phyloP scores from a whole-genome alignment of 2,797 vertebrate genomes.

The Enteromius unitaeniatus region DNA sequence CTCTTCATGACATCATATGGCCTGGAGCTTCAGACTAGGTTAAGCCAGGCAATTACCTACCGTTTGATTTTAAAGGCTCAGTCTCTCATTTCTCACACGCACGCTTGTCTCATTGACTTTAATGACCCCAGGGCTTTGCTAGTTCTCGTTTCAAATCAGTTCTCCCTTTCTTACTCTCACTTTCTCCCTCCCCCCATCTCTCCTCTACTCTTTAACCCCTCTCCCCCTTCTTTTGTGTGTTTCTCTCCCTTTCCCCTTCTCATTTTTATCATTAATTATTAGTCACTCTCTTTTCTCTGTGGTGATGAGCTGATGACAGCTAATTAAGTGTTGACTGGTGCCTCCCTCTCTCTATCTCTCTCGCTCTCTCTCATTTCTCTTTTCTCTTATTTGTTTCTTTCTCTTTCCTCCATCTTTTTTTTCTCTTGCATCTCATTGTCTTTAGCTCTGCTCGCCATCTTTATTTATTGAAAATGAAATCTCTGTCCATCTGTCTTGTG shows the following conservation, averaged over 20 bases:
- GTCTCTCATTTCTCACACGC: constrained; percentile 56
- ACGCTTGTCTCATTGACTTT: constrained; percentile 62
- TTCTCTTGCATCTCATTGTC: constrained; percentile 23
- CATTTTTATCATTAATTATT: constrained; percentile 83
- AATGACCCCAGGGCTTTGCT: constrained; percentile 57
- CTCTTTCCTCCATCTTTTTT: constrained; percentile 18
- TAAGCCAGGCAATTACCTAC: constrained; percentile 61
- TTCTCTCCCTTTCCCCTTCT: constrained; percentile 56
- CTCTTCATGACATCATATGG: constrained; percentile 56
- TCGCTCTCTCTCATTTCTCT: constrained; percentile 6
- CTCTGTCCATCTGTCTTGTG: constrained; percentile 35
- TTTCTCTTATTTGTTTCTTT: constrained; percentile 36
- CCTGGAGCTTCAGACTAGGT: constrained; percentile 46
- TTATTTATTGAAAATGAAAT: constrained; percentile 45
- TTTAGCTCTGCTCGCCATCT: constrained; percentile 14
- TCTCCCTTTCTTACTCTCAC: constrained; percentile 47
- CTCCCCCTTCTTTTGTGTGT: constrained; percentile 63
- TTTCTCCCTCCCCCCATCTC: constrained; percentile 36
- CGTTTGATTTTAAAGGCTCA: constrained; percentile 60
- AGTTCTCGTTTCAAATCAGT: constrained; percentile 60
- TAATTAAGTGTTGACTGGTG: constrained; percentile 76
- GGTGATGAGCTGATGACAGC: constrained; percentile 82
- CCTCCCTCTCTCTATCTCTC: constrained; percentile 28
- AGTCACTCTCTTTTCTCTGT: constrained; percentile 76
- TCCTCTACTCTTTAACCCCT: constrained; percentile 53